Base-by-base conservation (phyloP, 2,888 invertebrate genomes). In the Spialia ferax region DNA sequence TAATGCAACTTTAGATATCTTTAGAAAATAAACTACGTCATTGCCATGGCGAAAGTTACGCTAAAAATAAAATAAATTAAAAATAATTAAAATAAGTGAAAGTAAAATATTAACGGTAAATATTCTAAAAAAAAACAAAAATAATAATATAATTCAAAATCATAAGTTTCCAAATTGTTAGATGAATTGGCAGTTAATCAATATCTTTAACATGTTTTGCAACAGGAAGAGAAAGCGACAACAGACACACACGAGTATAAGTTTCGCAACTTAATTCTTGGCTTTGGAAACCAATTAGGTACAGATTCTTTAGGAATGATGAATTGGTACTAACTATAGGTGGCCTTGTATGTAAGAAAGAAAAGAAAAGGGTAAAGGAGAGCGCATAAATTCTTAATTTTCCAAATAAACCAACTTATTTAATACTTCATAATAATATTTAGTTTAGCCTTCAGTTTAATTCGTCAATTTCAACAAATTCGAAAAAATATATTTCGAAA, bases 1-100 rank as follows among this genome's bases (percentile, higher is more conserved):
- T 81, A 80, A 71, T 69, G 68, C 73, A 69, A 76, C 61, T 59
- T 29, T 64, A 63, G 54, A 73, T 70, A 71, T 62, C 42, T 55
- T 59, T 67, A 67, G 61, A 67, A 61, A 67, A 67, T 56, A 56
- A 61, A 23, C 23, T 23, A 35, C 61, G 26, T 38, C 48, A 62
- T 48, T 62, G 48, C 56, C 18, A 54, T 26, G 63, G 42, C 15
- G 42, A 23, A 42, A 13, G 15, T 45, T 42, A 63, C 26, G 52
- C 11, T 38, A 54, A 48, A 72, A 70, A 52, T 52, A 50, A n/a
- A n/a, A n/a, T n/a, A n/a, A n/a, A n/a, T n/a, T n/a, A n/a, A n/a
- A n/a, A n/a, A n/a, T n/a, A n/a, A n/a, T n/a, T n/a, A n/a, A n/a
- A n/a, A n/a, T n/a, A n/a, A n/a, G 66, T 69, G 71, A 69, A 69